Evolutionary conservation across 2,888 invertebrate genomes (phyloP).

Genomic region (Lamellibrachia columna): DNA sequence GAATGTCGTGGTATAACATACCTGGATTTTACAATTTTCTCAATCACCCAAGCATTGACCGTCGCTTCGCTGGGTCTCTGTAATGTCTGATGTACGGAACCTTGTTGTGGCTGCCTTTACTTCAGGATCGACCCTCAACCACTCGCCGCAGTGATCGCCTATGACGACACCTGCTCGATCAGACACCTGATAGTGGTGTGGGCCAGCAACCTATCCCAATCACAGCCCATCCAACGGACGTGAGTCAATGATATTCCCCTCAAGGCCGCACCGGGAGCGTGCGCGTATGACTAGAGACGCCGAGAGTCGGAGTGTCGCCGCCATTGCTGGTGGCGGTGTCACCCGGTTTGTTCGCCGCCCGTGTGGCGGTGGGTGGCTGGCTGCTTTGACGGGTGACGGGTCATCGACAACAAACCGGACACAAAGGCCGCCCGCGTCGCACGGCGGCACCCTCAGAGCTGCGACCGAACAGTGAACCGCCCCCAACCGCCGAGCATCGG

Average conservation of each 20-base stretch:
- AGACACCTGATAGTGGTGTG: background rate
- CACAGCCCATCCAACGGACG: background rate
- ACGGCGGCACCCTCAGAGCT: background rate
- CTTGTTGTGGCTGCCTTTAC: background rate
- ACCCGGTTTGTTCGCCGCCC: background rate
- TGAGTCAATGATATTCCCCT: background rate
- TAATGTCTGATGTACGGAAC: background rate
- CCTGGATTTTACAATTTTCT: background rate
- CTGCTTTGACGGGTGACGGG: background rate
- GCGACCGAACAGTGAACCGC: background rate
- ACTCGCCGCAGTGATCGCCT: background rate
- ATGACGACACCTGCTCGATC: conserved; percentile 16
- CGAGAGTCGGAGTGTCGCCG: background rate
- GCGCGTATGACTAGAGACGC: background rate
- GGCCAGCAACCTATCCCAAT: background rate
- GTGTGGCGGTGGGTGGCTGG: background rate
- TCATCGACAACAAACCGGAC: background rate
- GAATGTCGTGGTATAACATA: background rate
- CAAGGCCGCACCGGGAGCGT: background rate
- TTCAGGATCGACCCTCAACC: background rate
- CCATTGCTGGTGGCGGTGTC: background rate
- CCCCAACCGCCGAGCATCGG: background rate
- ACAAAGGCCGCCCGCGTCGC: background rate
- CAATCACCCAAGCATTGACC: background rate
- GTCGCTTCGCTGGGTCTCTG: background rate